Evolutionary conservation across 2,113 vertebrate genomes (phyloP).

Genomic region (Rhynchomys soricoides): DNA sequence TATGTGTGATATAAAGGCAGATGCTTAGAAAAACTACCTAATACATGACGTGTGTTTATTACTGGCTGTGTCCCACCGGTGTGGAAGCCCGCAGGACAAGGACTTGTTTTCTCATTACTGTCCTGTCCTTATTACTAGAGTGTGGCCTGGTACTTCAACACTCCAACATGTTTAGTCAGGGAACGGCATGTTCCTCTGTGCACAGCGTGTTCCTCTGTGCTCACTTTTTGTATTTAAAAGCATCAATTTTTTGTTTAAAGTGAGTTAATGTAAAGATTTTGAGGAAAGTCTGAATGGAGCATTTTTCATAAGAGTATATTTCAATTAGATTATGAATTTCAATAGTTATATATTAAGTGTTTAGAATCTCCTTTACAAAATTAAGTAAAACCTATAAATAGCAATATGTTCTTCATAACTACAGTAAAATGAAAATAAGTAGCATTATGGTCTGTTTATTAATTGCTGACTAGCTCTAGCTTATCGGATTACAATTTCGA

Average conservation of each 20-base stretch:
- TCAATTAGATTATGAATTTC: constrained; percentile 16
- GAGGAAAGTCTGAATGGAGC: background rate
- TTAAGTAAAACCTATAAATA: constrained; percentile 42
- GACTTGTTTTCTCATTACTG: background rate
- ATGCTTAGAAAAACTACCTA: background rate
- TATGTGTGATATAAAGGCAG: background rate
- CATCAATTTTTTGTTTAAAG: background rate
- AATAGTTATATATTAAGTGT: constrained; percentile 13
- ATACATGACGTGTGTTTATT: background rate
- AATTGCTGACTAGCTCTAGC: constrained; percentile 14
- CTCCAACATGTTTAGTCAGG: background rate
- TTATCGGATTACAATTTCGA: background rate
- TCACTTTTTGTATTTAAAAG: constrained; percentile 24
- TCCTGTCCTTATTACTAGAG: background rate
- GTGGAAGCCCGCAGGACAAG: background rate
- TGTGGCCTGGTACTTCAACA: background rate
- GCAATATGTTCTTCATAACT: constrained; percentile 25
- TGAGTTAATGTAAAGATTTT: background rate
- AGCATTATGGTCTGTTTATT: constrained; percentile 34
- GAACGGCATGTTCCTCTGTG: background rate
- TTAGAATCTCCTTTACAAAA: constrained; percentile 42
- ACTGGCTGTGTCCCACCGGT: background rate
- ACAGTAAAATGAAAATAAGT: constrained; percentile 31
- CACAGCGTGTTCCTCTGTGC: background rate
- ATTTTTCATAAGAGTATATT: background rate